Conservation (phyloP, 1,140 invertebrate species). For the Meloidogyne exigua region DNA sequence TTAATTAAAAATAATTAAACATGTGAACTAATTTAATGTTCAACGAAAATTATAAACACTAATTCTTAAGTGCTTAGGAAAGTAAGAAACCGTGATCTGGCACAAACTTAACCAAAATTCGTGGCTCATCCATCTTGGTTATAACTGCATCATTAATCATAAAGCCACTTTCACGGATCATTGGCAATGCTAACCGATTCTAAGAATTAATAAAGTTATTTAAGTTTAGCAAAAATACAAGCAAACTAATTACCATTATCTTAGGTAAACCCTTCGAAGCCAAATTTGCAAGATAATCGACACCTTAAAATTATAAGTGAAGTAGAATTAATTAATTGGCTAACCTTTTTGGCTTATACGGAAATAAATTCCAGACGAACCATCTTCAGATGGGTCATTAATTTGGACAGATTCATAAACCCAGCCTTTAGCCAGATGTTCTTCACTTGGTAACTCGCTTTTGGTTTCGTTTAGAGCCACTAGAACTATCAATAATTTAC, state of each 20-base stretch:
- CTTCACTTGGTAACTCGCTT: background rate
- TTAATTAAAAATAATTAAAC: background rate
- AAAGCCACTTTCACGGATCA: slow-evolving; percentile 42
- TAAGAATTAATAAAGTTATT: background rate
- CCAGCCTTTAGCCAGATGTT: background rate
- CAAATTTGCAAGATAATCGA: slow-evolving; percentile 46
- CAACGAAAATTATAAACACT: no score
- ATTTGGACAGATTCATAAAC: slow-evolving; percentile 41
- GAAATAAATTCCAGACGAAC: slow-evolving; percentile 45
- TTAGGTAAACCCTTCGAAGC: slow-evolving; percentile 39
- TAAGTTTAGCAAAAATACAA: background rate
- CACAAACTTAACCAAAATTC: slow-evolving; percentile 46
- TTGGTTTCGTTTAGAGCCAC: slow-evolving; percentile 1
- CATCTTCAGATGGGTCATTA: slow-evolving; percentile 47
- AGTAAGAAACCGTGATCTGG: slow-evolving; percentile 18
- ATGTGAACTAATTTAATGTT: no score
- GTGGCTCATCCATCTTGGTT: slow-evolving; percentile 34
- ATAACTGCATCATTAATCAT: slow-evolving; percentile 45
- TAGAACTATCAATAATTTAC: no score
- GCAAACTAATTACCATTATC: slow-evolving; percentile 28
- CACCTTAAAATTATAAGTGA: slow-evolving; percentile 29
- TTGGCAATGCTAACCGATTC: slow-evolving; percentile 53
- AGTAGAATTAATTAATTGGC: no score
- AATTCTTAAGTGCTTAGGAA: no score
- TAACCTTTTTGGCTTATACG: slow-evolving; percentile 37